phyloP scores from a whole-genome alignment of 2,797 vertebrate genomes.

The Amblyraja radiata region DNA sequence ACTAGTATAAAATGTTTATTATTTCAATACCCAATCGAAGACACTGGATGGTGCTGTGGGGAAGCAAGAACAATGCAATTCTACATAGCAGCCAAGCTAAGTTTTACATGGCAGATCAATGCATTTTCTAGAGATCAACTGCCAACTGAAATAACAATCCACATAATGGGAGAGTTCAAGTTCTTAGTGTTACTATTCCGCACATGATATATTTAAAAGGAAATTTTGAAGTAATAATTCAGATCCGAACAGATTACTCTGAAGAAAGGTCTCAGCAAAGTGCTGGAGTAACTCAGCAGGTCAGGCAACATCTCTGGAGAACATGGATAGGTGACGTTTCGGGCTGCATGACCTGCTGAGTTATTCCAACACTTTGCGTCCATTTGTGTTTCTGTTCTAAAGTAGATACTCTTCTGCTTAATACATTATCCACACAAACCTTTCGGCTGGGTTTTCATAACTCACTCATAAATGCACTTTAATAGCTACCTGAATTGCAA shows the following conservation, averaged over 20 bases:
- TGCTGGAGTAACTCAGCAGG: no score
- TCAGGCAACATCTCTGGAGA: no score
- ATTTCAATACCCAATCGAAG: background rate
- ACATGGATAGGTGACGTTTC: no score
- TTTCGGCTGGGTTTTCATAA: background rate
- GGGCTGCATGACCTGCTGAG: no score
- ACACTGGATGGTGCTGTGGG: background rate
- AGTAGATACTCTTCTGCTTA: no score
- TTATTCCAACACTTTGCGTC: no score
- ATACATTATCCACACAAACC: background rate
- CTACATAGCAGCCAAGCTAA: background rate
- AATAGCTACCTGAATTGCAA: slow-evolving; percentile 17
- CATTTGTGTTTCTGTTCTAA: no score
- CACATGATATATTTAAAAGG: no score
- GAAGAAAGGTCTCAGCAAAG: no score
- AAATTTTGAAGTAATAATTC: no score
- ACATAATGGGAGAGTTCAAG: background rate
- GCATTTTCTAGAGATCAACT: background rate
- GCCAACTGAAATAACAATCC: background rate
- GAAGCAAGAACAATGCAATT: background rate
- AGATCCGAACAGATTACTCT: no score
- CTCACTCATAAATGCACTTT: background rate
- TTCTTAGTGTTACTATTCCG: background rate
- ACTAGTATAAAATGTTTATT: background rate
- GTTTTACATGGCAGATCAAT: background rate